A percentile compares a stretch with the other conserved stretches of the same genome.
phyloP scores from a whole-genome alignment of 1,140 invertebrate species.

The Solen grandis region DNA sequence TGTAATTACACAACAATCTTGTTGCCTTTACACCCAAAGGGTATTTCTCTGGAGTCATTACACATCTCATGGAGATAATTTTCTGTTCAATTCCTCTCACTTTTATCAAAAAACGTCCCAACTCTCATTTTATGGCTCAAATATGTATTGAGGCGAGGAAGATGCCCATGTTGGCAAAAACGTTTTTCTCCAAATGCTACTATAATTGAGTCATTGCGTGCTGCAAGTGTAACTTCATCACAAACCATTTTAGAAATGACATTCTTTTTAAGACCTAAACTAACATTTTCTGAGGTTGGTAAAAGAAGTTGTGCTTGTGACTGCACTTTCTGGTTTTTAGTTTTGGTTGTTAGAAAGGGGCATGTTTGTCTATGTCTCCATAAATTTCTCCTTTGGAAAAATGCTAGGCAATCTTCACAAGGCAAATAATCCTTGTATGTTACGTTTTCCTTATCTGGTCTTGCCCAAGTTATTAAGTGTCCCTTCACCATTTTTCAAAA shows the following conservation, averaged over 20 bases:
- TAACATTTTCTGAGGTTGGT: constrained; percentile 11
- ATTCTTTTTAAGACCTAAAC: constrained; percentile 30
- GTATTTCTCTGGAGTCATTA: constrained; percentile 36
- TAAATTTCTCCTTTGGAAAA: constrained; percentile 39
- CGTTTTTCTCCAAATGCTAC: constrained; percentile 44
- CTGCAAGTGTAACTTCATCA: constrained; percentile 34
- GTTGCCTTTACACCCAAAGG: constrained; percentile 21
- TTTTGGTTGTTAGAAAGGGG: constrained; percentile 10
- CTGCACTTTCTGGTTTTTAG: constrained; percentile 10
- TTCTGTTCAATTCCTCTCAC: constrained; percentile 42
- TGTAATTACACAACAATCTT: constrained; percentile 32
- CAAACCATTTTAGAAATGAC: constrained; percentile 28
- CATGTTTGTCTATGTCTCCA: constrained; percentile 43
- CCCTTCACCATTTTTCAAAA: constrained; percentile 42
- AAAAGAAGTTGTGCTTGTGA: constrained; percentile 31
- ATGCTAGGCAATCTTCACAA: constrained; percentile 44
- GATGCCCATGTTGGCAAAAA: constrained; percentile 46
- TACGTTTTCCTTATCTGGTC: neutral
- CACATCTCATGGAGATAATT: constrained; percentile 23
- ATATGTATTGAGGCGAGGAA: constrained; percentile 30
- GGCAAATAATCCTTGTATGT: constrained; percentile 25
- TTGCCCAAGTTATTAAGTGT: constrained; percentile 36
- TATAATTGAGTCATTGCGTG: constrained; percentile 46
- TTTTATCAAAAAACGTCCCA: constrained; percentile 42
- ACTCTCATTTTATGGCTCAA: constrained; percentile 50